phyloP scores from a whole-genome alignment of 1,140 invertebrate species.

The Melitaea cinxia region DNA sequence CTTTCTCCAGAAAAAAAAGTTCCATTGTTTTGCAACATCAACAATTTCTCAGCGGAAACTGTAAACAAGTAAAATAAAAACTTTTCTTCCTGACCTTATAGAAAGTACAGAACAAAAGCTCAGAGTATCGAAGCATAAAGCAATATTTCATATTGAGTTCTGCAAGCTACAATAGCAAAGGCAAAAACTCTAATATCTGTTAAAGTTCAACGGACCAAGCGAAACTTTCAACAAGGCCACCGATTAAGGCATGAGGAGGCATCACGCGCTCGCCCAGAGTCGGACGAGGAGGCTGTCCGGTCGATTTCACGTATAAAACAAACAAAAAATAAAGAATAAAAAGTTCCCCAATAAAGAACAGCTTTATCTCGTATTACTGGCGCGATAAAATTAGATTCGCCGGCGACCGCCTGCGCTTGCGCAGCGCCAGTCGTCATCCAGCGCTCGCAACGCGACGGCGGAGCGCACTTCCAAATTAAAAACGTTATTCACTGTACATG shows the following conservation, averaged over 20 bases:
- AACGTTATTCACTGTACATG: slow-evolving; percentile 46
- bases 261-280: slow-evolving; percentile 20
- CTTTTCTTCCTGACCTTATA: slow-evolving; percentile 17
- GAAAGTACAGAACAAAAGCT: slow-evolving; percentile 20
- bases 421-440: slow-evolving; percentile 62
- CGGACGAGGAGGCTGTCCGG: slow-evolving; percentile 46
- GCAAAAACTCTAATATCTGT: slow-evolving; percentile 31
- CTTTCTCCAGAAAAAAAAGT: slow-evolving; percentile 29
- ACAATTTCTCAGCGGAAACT: slow-evolving; percentile 29
- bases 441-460: slow-evolving; percentile 54
- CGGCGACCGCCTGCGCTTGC: slow-evolving; percentile 53
- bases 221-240: slow-evolving; percentile 34
- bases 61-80: slow-evolving; percentile 20
- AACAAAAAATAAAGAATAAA: slow-evolving; percentile 56
- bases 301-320: slow-evolving; percentile 63
- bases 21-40: slow-evolving; percentile 21
- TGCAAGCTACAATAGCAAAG: slow-evolving; percentile 16
- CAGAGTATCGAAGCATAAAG: neutral
- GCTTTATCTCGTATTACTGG: slow-evolving; percentile 79
- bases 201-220: slow-evolving; percentile 35
- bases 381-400: slow-evolving; percentile 77
- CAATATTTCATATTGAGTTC: slow-evolving; percentile 8
- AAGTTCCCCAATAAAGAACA: slow-evolving; percentile 70
- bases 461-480: slow-evolving; percentile 41
- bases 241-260: slow-evolving; percentile 28